Percentiles rank a stretch among this genome's conserved stretches.
phyloP scores from a whole-genome alignment of 2,113 vertebrate genomes.

The Burhinus bistriatus region DNA sequence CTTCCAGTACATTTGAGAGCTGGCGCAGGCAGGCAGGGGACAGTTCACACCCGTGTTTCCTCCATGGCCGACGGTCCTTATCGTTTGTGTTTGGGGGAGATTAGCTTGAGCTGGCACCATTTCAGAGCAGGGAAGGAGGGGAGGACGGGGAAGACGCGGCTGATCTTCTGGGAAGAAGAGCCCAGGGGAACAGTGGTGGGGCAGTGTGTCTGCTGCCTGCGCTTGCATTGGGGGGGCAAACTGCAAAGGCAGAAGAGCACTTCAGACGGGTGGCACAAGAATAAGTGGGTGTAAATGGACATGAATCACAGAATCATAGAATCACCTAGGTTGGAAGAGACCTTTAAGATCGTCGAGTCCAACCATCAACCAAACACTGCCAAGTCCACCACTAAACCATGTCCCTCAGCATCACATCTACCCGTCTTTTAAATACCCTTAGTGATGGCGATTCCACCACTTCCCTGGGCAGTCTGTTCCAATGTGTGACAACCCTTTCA shows the following conservation, averaged over 20 bases:
- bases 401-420: too few species aligned
- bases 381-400: too few species aligned
- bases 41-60: background rate
- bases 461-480: too few species aligned
- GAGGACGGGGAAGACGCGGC: background rate
- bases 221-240: accelerated
- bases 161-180: background rate
- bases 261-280: background rate
- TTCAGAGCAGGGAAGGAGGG: background rate
- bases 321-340: too few species aligned
- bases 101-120: background rate
- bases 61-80: background rate
- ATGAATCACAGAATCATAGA: too few species aligned
- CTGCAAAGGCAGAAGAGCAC: background rate
- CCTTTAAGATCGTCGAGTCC: too few species aligned
- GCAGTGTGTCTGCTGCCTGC: background rate
- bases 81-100: slow-evolving; percentile 42
- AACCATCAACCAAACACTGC: too few species aligned
- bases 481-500: too few species aligned
- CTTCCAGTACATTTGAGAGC: background rate
- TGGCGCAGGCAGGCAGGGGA: background rate
- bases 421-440: too few species aligned
- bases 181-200: background rate
- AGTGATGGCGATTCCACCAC: too few species aligned
- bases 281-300: background rate